Conservation (phyloP, 2,888 invertebrate species). For the Conops quadrifasciatus region DNA sequence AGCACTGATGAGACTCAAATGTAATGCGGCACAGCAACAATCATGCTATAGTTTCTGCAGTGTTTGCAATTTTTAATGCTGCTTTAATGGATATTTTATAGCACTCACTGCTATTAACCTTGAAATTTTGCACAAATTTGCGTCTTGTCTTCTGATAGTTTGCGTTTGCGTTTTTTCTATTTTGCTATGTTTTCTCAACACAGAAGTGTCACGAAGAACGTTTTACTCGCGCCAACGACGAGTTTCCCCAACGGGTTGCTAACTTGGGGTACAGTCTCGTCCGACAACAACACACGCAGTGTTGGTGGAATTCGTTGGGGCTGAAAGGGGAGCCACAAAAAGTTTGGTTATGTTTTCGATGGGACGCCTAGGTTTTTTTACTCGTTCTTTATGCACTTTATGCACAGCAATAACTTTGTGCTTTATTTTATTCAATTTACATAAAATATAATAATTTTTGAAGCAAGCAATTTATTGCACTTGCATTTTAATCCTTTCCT, state of each 20-base stretch:
- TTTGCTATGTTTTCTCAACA: constrained; percentile 24
- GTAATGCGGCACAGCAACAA: neutral
- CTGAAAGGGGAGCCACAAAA: constrained; percentile 28
- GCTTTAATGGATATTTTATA: neutral
- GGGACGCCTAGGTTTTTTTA: constrained; percentile 1
- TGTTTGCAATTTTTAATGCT: constrained; percentile 13
- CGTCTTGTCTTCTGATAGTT: neutral
- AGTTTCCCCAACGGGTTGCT: constrained; percentile 18
- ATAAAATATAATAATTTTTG: constrained; percentile 8
- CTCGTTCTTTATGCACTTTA: constrained; percentile 14
- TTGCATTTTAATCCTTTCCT: constrained; percentile 12
- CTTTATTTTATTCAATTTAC: neutral
- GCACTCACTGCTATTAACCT: constrained; percentile 27
- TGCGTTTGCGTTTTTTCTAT: constrained; percentile 25
- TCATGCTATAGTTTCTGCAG: neutral
- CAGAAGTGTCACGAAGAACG: constrained; percentile 20
- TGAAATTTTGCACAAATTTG: constrained; percentile 16
- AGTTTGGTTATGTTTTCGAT: constrained; percentile 31
- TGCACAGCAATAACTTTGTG: neutral
- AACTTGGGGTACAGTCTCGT: constrained; percentile 42
- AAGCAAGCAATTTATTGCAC: constrained; percentile 13
- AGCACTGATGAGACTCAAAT: constrained; percentile 14
- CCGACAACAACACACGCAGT: constrained; percentile 34
- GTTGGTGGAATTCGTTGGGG: neutral
- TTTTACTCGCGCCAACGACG: constrained; percentile 26